A percentile compares a stretch with the other conserved stretches of the same genome.
Conservation (phyloP, 1,140 invertebrate species). For the Odontomachus brunneus region DNA sequence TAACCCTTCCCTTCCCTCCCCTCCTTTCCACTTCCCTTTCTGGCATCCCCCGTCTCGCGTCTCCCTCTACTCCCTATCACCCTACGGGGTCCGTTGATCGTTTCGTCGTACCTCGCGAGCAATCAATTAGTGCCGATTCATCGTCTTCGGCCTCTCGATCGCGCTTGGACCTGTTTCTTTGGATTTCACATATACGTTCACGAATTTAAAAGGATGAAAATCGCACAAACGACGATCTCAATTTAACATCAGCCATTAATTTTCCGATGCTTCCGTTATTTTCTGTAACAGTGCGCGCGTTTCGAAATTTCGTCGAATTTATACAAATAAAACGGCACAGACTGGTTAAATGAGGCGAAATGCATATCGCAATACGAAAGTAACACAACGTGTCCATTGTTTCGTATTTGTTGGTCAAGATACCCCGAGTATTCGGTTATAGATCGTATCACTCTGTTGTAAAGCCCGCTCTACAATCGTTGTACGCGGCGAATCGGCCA, state of each 20-base stretch:
- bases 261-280: constrained; percentile 10
- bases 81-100: constrained; percentile 60
- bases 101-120: constrained; percentile 59
- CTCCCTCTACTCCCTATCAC: constrained; percentile 56
- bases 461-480: constrained; percentile 60
- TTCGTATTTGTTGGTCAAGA: constrained; percentile 9
- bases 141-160: constrained; percentile 60
- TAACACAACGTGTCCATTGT: not conserved
- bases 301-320: not conserved
- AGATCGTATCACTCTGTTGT: constrained; percentile 51
- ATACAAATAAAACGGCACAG: constrained; percentile 10
- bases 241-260: constrained; percentile 48
- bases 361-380: constrained; percentile 8
- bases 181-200: constrained; percentile 9
- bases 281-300: constrained; percentile 32
- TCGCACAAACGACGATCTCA: constrained; percentile 50
- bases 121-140: constrained; percentile 71
- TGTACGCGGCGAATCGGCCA: constrained; percentile 55
- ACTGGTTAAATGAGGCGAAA: not conserved
- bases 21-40: constrained; percentile 12
- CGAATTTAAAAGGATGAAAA: constrained; percentile 37
- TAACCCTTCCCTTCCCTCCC: constrained; percentile 71
- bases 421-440: constrained; percentile 22
- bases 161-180: constrained; percentile 31
- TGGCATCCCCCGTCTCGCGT: not conserved